A percentile compares a stretch with the other conserved stretches of the same genome.
Conservation (phyloP, 2,888 invertebrate species). For the Strigamia crassipes region DNA sequence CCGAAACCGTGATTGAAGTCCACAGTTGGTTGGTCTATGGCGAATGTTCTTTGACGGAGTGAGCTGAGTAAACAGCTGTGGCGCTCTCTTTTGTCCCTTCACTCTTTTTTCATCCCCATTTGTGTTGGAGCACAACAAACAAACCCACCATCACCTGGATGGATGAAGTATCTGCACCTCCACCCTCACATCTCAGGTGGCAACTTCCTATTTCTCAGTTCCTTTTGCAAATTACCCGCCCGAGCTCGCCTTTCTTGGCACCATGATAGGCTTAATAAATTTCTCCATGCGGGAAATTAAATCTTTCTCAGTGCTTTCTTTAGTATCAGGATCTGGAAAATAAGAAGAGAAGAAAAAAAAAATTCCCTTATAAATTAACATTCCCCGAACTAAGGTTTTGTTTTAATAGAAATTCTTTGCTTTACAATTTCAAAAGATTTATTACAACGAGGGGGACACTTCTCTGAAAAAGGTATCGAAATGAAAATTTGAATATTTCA, state of each 20-base stretch:
- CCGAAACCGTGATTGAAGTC: constrained; percentile 29
- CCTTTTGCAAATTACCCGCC: constrained; percentile 29
- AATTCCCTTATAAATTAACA: constrained; percentile 14
- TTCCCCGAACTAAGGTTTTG: constrained; percentile 25
- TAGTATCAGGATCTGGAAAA: background rate
- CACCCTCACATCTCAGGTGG: constrained; percentile 39
- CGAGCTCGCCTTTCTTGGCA: background rate
- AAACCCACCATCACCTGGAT: constrained; percentile 18
- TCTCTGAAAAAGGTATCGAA: background rate
- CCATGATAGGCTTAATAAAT: constrained; percentile 38
- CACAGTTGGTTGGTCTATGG: constrained; percentile 26
- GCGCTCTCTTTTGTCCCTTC: constrained; percentile 38
- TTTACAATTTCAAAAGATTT: constrained; percentile 36
- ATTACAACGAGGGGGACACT: background rate
- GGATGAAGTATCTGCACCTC: background rate
- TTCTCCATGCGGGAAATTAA: constrained; percentile 38
- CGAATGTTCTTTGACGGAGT: constrained; percentile 35
- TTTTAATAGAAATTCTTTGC: constrained; percentile 40
- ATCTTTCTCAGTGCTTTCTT: constrained; percentile 17
- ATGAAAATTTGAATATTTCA: constrained; percentile 25
- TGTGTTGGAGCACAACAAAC: constrained; percentile 45
- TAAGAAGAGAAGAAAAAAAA: background rate
- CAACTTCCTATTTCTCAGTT: background rate
- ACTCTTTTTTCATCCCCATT: constrained; percentile 32
- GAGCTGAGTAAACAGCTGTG: constrained; percentile 42